Base-by-base conservation (phyloP, 2,888 invertebrate species). In the Pollenia angustigena region DNA sequence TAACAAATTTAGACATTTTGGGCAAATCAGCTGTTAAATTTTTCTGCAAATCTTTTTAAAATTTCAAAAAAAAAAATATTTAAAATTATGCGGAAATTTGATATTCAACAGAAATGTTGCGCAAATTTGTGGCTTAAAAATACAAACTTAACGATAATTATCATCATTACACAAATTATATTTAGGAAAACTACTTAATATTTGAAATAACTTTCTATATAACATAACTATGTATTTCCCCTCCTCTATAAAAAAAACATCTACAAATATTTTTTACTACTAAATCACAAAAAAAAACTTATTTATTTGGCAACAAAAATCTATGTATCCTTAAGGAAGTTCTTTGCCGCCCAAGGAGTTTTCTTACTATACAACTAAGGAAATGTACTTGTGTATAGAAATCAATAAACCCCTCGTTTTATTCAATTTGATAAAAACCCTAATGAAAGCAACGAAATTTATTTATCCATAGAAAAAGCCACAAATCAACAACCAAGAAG, bases 381-480 rank as follows among this genome's bases (percentile, higher is more conserved):
- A 81, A 54, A 56, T 64, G 52, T 71, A 52, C 16, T 58, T 66
- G 50, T 66, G 50, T 4, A 4, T n/a, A n/a, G 50, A 52, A 23
- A 48, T 16, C 14, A 44, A 58, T 42, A 60, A 68, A 18, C 6
- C 32, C 32, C 32, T 64, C 52, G 14, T 64, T 44, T 66, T 54
- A 64, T 66, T 66, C 32, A 12, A 78, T 58, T 56, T 44, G 18
- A 32, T 14, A 58, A 32, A 60, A 48, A 32, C 23, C 6, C 23
- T 3, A 71, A 62, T 46, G 46, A 54, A 62, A 40, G 11, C 40
- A 69, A 80, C 32, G 18, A 54, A 60, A 52, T 71, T 80, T 71
- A 69, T 80, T 60, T 69, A 50, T 32, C 4, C 4, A 32, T 71
- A 40, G 8, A 11, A 60, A 80, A 58, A 14, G 4, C 40, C 48